phyloP scores from a whole-genome alignment of 2,888 invertebrate genomes.

The Apamea sordens region DNA sequence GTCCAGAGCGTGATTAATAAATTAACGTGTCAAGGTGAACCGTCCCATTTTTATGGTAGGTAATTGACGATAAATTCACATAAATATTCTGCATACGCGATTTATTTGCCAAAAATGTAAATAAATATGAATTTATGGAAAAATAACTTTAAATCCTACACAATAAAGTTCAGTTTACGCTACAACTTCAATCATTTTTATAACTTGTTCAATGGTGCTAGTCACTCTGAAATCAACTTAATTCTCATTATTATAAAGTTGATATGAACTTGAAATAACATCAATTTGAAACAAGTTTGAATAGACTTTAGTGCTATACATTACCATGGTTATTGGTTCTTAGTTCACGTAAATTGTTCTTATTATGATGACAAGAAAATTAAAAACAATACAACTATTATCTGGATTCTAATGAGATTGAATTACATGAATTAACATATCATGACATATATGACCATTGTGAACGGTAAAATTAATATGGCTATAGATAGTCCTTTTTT shows the following conservation, averaged over 20 bases:
- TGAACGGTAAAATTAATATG: not conserved
- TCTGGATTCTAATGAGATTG: not conserved
- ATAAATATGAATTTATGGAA: too few relatives aligned
- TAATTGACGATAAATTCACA: slow-evolving; percentile 12
- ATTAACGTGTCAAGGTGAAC: not conserved
- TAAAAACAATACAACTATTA: not conserved
- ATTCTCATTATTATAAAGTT: too few relatives aligned
- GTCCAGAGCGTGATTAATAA: not conserved
- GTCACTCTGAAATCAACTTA: too few relatives aligned
- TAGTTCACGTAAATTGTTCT: slow-evolving; percentile 25
- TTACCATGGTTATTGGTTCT: slow-evolving; percentile 11
- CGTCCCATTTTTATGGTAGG: not conserved
- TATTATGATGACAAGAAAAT: slow-evolving; percentile 7
- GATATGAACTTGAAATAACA: too few relatives aligned
- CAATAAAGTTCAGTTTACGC: too few relatives aligned
- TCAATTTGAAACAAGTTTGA: too few relatives aligned
- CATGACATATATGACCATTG: not conserved
- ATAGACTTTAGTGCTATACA: not conserved
- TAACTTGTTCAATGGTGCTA: too few relatives aligned
- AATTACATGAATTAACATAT: not conserved
- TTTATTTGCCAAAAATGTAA: too few relatives aligned
- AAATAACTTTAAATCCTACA: too few relatives aligned
- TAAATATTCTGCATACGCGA: not conserved
- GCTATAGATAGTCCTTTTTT: not conserved
- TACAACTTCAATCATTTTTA: too few relatives aligned